These are phyloP conservation scores for Botia almorhae DNA, from an alignment of 2,797 vertebrate species.

Conservation along the genomic window DNA sequence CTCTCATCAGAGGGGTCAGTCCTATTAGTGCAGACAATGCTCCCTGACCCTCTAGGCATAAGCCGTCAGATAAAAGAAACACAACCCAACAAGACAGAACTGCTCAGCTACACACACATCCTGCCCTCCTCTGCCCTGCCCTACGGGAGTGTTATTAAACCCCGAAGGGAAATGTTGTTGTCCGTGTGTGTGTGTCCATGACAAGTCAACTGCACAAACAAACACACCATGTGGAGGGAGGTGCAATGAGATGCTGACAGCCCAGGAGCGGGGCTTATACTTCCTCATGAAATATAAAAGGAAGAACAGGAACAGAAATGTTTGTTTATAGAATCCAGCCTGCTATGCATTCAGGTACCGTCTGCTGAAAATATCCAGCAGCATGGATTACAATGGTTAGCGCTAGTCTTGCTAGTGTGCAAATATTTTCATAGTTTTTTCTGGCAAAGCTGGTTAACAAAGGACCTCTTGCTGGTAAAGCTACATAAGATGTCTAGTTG, in stretches of 20 bases:
- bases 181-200: constrained; percentile 33
- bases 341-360: not conserved
- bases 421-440: not conserved
- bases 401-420: not conserved
- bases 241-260: constrained; percentile 37
- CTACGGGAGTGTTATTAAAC: constrained; percentile 42
- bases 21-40: constrained; percentile 47
- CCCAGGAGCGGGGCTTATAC: not conserved
- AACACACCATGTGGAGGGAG: constrained; percentile 33
- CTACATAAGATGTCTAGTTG: not conserved
- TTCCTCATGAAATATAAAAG: constrained; percentile 17
- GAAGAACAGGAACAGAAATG: not conserved
- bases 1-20: constrained; percentile 57
- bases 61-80: constrained; percentile 36
- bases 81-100: constrained; percentile 47
- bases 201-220: constrained; percentile 47
- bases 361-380: not conserved
- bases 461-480: not conserved
- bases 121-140: constrained; percentile 50
- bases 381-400: not conserved
- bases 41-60: constrained; percentile 42
- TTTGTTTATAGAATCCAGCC: not conserved
- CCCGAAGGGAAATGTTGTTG: constrained; percentile 33
- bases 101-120: constrained; percentile 49
- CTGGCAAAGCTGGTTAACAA: not conserved